phyloP scores from a whole-genome alignment of 2,797 vertebrate genomes.

The Cyprinodon diabolis region DNA sequence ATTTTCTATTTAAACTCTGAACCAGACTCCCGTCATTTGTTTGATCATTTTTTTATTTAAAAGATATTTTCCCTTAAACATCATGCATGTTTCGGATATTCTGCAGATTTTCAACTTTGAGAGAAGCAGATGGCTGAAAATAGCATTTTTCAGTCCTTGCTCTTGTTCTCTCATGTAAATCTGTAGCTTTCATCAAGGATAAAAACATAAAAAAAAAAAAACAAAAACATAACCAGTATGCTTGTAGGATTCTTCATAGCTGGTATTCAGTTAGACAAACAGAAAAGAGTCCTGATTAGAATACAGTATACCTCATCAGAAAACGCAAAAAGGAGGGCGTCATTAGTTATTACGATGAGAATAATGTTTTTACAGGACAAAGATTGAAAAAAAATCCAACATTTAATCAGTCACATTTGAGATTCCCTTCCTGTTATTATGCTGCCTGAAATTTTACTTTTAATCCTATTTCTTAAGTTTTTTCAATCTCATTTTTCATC shows the following conservation, averaged over 20 bases:
- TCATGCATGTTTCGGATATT: background rate
- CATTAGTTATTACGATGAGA: constrained; percentile 12
- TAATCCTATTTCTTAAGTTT: background rate
- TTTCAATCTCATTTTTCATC: background rate
- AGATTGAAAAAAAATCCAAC: background rate
- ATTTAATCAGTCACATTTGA: constrained; percentile 1
- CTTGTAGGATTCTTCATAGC: constrained; percentile 9
- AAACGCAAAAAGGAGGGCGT: constrained; percentile 12
- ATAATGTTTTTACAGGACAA: background rate
- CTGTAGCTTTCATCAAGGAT: background rate
- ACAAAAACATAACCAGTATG: constrained; percentile 1
- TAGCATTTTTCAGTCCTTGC: background rate
- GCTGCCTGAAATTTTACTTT: background rate
- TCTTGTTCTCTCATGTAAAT: constrained; percentile 6
- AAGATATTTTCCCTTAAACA: background rate
- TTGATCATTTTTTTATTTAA: background rate
- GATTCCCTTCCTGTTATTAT: background rate
- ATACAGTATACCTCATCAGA: constrained; percentile 29
- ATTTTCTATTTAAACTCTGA: background rate
- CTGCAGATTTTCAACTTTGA: background rate
- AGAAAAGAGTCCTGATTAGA: constrained; percentile 24
- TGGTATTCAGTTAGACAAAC: constrained; percentile 8
- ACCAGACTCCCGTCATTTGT: background rate
- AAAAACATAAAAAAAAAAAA: background rate
- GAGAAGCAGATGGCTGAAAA: background rate